A percentile compares a stretch with the other conserved stretches of the same genome.
Evolutionary conservation across 2,797 vertebrate genomes (phyloP).

Genomic region (Syngnathus acus): DNA sequence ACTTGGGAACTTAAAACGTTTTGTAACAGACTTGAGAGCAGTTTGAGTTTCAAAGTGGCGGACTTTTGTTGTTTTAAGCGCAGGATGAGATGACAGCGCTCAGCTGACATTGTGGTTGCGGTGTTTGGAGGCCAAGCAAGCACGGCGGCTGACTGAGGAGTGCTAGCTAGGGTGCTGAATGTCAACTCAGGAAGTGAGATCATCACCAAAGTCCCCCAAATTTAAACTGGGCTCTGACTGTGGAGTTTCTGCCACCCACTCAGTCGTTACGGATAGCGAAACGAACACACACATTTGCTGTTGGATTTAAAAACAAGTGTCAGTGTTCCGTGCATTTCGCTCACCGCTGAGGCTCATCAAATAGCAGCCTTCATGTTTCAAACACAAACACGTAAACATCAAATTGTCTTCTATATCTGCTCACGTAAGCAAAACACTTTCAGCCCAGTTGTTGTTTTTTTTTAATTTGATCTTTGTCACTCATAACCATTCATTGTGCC

Average conservation of each 20-base stretch:
- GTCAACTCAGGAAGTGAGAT: slow-evolving; percentile 71
- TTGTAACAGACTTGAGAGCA: slow-evolving; percentile 4
- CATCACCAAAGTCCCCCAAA: slow-evolving; percentile 35
- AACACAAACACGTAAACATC: not conserved
- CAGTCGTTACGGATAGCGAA: not conserved
- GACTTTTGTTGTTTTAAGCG: slow-evolving; percentile 28
- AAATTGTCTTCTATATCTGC: too few relatives aligned
- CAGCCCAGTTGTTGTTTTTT: not conserved
- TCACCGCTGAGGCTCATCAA: not conserved
- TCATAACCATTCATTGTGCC: not conserved
- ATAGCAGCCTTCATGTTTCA: not conserved
- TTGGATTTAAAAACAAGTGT: not conserved
- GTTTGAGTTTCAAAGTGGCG: slow-evolving; percentile 31
- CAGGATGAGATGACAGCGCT: slow-evolving; percentile 31
- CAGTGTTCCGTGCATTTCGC: not conserved
- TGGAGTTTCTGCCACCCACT: not conserved
- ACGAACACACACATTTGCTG: not conserved
- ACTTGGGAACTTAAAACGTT: too few relatives aligned
- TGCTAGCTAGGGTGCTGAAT: slow-evolving; percentile 56
- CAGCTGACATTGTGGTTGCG: slow-evolving; percentile 8
- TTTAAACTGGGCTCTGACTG: slow-evolving; percentile 13
- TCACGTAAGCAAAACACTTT: too few relatives aligned
- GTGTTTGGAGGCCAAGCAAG: slow-evolving; percentile 5
- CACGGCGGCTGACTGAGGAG: slow-evolving; percentile 25
- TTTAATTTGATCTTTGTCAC: not conserved